Percentiles rank a stretch among this genome's conserved stretches.
Evolutionary conservation across 2,113 vertebrate genomes (phyloP).

Genomic region (Ahaetulla prasina): DNA sequence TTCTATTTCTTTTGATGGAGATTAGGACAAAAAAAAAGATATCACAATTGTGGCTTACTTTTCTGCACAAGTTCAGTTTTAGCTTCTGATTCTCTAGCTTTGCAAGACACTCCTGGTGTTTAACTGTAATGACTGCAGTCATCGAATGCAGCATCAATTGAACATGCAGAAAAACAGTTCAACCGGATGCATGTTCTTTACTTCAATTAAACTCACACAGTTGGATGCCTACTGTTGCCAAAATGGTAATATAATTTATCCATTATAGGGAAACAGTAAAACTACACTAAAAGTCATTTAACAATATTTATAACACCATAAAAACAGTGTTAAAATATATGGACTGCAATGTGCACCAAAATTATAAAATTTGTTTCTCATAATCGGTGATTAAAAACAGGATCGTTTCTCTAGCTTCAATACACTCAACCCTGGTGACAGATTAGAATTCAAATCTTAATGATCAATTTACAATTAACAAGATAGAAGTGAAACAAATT

Average conservation of each 20-base stretch:
- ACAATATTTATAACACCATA: conserved; percentile 83
- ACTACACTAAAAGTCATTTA: conserved; percentile 83
- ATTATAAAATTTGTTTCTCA: conserved; percentile 83
- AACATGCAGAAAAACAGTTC: conserved; percentile 69
- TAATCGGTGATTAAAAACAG: conserved; percentile 81
- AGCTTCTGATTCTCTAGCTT: conserved; percentile 51
- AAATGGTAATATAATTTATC: conserved; percentile 82
- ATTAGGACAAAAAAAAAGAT: conserved; percentile 30
- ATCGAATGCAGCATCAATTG: conserved; percentile 53
- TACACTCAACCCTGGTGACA: conserved; percentile 79
- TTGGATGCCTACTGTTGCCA: conserved; percentile 77
- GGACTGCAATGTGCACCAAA: conserved; percentile 82
- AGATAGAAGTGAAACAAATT: conserved; percentile 85
- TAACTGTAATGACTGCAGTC: conserved; percentile 55
- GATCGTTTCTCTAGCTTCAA: conserved; percentile 77
- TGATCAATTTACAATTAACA: conserved; percentile 87
- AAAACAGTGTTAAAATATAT: conserved; percentile 83
- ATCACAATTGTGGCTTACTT: conserved; percentile 45
- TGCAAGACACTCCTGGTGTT: conserved; percentile 43
- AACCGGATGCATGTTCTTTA: conserved; percentile 71
- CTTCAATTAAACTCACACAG: conserved; percentile 83
- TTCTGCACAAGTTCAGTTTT: conserved; percentile 46
- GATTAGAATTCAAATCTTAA: conserved; percentile 84
- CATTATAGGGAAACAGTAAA: conserved; percentile 81
- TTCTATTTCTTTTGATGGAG: conserved; percentile 46